Percentiles rank a stretch among this genome's conserved stretches.
Conservation (phyloP, 2,113 vertebrate genomes). For the Helogale parvula region DNA sequence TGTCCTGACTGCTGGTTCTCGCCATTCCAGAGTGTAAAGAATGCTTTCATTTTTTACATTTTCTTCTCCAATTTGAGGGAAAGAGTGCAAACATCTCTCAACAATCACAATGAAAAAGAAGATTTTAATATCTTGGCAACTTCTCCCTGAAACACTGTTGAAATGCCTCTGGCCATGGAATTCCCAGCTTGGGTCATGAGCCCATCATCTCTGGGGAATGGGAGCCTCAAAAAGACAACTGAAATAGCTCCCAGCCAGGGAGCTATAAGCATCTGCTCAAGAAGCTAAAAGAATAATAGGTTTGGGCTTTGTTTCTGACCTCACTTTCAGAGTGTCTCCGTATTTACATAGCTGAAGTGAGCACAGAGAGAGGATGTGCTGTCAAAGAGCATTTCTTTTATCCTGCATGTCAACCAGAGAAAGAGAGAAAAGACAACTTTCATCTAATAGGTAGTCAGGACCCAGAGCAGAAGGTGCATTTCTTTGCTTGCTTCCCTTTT, state of each 20-base stretch:
- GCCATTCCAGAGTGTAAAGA: not conserved
- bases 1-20: not conserved
- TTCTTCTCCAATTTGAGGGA: not conserved
- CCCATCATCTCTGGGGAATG: not conserved
- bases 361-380: not conserved
- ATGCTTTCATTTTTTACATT: constrained; percentile 1
- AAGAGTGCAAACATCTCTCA: not conserved
- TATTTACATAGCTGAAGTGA: constrained; percentile 56
- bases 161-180: not conserved
- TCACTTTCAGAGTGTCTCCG: not conserved
- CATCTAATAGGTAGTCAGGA: not conserved
- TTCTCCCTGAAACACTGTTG: not conserved
- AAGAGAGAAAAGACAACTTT: constrained; percentile 14
- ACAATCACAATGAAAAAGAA: constrained; percentile 21
- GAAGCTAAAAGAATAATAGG: constrained; percentile 7
- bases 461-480: not conserved
- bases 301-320: constrained; percentile 40
- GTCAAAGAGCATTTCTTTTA: constrained; percentile 41
- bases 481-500: not conserved
- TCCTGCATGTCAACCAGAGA: not conserved
- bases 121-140: constrained; percentile 52
- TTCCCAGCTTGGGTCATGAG: not conserved
- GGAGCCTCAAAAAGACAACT: not conserved
- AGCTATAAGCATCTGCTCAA: not conserved
- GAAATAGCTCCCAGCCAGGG: not conserved